A percentile compares a stretch with the other conserved stretches of the same genome.
Evolutionary conservation across 2,113 vertebrate genomes (phyloP).

Genomic region (Hydropotes inermis): DNA sequence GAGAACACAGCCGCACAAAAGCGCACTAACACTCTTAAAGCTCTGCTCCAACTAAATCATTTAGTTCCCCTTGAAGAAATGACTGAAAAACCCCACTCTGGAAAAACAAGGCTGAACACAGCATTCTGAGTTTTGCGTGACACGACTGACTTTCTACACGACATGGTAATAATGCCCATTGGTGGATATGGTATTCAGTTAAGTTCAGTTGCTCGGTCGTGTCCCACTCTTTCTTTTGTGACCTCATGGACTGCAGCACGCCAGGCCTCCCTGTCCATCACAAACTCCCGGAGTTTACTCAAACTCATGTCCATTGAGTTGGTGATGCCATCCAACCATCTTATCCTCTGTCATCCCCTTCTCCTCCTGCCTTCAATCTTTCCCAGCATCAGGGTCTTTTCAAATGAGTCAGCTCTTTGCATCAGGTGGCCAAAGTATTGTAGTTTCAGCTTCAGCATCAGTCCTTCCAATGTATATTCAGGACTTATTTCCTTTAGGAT

Average conservation of each 20-base stretch:
- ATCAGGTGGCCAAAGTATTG: background rate
- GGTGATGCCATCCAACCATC: background rate
- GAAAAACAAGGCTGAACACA: constrained; percentile 83
- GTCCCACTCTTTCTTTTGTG: background rate
- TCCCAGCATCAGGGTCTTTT: background rate
- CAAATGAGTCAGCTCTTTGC: background rate
- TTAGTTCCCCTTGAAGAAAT: constrained; percentile 82
- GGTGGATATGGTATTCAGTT: constrained; percentile 82
- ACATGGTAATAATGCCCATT: constrained; percentile 94
- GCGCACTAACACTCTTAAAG: constrained; percentile 50
- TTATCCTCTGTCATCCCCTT: background rate
- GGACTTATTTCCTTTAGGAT: background rate
- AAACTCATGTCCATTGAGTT: background rate
- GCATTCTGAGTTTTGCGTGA: constrained; percentile 86
- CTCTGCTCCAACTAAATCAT: constrained; percentile 57
- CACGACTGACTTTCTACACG: constrained; percentile 85
- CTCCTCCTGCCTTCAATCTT: background rate
- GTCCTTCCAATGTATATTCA: background rate
- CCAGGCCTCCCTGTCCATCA: background rate
- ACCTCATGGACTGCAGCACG: background rate
- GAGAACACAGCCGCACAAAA: constrained; percentile 52
- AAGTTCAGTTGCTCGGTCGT: background rate
- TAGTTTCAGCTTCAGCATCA: background rate
- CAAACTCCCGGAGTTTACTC: background rate
- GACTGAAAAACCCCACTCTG: constrained; percentile 77